These are phyloP conservation scores for Lithophane ornitopus DNA, from an alignment of 2,888 invertebrate species.

Conservation along the genomic window DNA sequence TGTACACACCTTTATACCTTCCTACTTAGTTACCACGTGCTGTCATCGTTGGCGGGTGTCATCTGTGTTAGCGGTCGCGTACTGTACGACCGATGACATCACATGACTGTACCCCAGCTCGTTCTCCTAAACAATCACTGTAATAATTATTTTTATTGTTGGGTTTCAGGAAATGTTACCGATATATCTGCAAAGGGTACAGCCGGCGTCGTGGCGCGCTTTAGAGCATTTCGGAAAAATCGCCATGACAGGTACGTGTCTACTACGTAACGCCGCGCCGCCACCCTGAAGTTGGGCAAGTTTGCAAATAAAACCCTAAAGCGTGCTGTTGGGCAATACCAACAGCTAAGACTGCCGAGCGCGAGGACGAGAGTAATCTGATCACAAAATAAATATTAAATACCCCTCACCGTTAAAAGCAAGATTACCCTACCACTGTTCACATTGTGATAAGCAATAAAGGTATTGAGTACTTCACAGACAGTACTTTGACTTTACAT, in stretches of 20 bases:
- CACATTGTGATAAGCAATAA: too few species aligned
- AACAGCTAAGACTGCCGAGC: not conserved
- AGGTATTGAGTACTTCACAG: not conserved
- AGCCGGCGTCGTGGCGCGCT: slow-evolving; percentile 77
- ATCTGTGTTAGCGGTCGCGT: not conserved
- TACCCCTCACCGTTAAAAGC: not conserved
- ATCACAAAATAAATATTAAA: not conserved
- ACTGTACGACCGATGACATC: too few species aligned
- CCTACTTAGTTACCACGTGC: too few species aligned
- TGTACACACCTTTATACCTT: too few species aligned
- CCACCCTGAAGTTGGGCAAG: not conserved
- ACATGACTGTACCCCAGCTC: not conserved
- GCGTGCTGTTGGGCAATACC: not conserved
- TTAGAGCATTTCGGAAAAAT: slow-evolving; percentile 82
- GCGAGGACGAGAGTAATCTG: not conserved
- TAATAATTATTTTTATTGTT: not conserved
- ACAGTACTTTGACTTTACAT: not conserved
- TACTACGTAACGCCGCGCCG: not conserved
- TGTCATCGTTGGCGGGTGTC: too few species aligned
- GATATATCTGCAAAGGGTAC: slow-evolving; percentile 72
- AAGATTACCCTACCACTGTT: not conserved
- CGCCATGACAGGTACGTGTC: slow-evolving; percentile 75
- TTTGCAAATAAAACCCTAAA: not conserved
- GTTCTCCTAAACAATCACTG: not conserved
- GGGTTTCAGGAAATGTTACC: slow-evolving; percentile 76